Evolutionary conservation across 2,888 invertebrate species (phyloP), one percentile per base, ranked within the genome.

Genomic region (Platycheirus rosarum): DNA sequence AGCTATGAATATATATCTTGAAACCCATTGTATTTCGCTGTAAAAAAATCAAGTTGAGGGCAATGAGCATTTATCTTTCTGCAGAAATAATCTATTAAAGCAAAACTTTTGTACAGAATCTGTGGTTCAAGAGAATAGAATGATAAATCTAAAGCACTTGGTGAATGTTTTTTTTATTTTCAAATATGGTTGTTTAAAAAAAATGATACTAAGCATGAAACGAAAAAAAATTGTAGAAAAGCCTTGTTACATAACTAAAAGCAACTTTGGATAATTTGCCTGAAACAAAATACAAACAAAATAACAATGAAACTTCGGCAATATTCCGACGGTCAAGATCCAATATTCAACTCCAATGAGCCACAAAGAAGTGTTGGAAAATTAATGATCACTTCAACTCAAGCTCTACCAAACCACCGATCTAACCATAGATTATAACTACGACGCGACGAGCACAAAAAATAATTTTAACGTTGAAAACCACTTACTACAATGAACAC

Each of bases 101-200:
- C n/a, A n/a, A n/a, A n/a, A n/a, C n/a, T n/a, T n/a, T n/a, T n/a
- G n/a, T n/a, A n/a, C n/a, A n/a, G n/a, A n/a, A n/a, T n/a, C n/a
- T n/a, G n/a, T n/a, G n/a, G n/a, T n/a, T n/a, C n/a, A n/a, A n/a
- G n/a, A n/a, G n/a, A n/a, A n/a, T n/a, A n/a, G 44, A 57, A 55
- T 73, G 78, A 73, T 78, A 73, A 78, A 73, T 78, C 53, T 78
- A 37, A 16, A 29, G 37, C 66, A n/a, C n/a, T n/a, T n/a, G n/a
- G n/a, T n/a, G n/a, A n/a, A n/a, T n/a, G n/a, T n/a, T n/a, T n/a
- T n/a, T n/a, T n/a, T n/a, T n/a, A n/a, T n/a, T n/a, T n/a, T n/a
- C n/a, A n/a, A n/a, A n/a, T n/a, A n/a, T n/a, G n/a, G n/a, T n/a
- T n/a, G n/a, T n/a, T n/a, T n/a, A n/a, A n/a, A n/a, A n/a, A n/a